Evolutionary conservation across 2,113 vertebrate genomes (phyloP), one percentile per base, ranked within the genome.

Genomic region (Australoheros scitulus): DNA sequence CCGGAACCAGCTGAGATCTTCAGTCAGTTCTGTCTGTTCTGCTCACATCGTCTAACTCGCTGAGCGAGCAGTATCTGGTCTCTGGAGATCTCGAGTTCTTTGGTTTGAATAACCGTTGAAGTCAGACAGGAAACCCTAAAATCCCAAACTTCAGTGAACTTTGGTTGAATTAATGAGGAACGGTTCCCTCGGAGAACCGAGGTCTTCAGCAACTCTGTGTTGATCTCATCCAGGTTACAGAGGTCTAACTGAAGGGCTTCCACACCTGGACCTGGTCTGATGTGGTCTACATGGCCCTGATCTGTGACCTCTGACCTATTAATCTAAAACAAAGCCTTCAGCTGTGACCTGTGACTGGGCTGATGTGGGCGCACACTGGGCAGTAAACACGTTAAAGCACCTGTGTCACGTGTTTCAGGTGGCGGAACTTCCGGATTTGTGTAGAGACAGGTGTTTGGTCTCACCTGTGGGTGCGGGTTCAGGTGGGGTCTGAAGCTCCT

Each of bases 391-490:
- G 5, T 24, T 70, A 29, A 70, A 11, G 9, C 47, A 50, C 17
- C 17, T 14, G 6, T 38, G 34, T 34, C 61, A 22, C 61, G 6
- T 63, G 18, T 63, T 38, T 22, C 61, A 32, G 65, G 10, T 24
- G 11, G 29, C 15, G 47, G 7, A 15, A 70, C 43, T 68, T 43
- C 14, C 5, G 41, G 24, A 41, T 50, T 50, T 50, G 47, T 70
- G 65, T 29, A 29, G 65, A 17, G 65, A 70, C 17, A 17, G 50
- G 32, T 14, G 68, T 52, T 50, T 24, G 75, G 10, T 32, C 88
- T 87, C 84, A 94, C 97, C 96, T 96, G 96, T 41, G 2, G 26
- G 41, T 56, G 50, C 76, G 2, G 65, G 17, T 60, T 64, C 85
- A 3, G 55, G 76, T 70, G 10, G 13, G 0, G 9, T 24, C 15